phyloP scores from a whole-genome alignment of 2,113 vertebrate species.

The Planiliza haematocheilus region DNA sequence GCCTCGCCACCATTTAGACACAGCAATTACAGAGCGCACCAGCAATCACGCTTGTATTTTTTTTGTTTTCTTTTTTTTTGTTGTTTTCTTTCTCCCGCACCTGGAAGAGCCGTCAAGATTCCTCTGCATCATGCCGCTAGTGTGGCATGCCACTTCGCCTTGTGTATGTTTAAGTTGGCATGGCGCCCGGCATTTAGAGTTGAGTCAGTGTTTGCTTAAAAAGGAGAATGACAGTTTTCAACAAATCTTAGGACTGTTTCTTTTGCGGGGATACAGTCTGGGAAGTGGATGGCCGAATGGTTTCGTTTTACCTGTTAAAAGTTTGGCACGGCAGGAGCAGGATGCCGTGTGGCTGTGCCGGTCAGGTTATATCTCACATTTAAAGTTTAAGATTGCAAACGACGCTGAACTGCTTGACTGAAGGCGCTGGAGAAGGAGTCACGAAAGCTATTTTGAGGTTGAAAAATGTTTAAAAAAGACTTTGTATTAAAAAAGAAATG shows the following conservation, averaged over 20 bases:
- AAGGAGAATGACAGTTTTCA: constrained; percentile 67
- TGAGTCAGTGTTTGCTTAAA: constrained; percentile 60
- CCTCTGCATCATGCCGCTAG: constrained; percentile 43
- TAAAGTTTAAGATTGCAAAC: background rate
- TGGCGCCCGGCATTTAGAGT: constrained; percentile 34
- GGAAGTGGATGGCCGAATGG: constrained; percentile 22
- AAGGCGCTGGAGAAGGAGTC: background rate
- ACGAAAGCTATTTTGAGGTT: background rate
- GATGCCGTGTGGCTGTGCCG: background rate
- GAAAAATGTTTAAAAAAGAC: background rate
- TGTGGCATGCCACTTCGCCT: constrained; percentile 37
- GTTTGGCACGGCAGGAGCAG: constrained; percentile 14
- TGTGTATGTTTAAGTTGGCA: constrained; percentile 66
- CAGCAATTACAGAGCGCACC: constrained; percentile 69
- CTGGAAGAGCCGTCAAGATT: constrained; percentile 59
- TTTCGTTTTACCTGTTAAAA: constrained; percentile 19
- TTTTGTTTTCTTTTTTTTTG: constrained; percentile 61
- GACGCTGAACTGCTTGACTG: background rate
- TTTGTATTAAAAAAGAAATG: too few relatives aligned
- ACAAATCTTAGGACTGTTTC: constrained; percentile 27
- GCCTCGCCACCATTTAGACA: constrained; percentile 55
- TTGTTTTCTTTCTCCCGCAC: constrained; percentile 55
- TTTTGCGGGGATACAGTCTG: constrained; percentile 14
- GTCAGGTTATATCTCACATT: background rate
- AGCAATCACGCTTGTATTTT: constrained; percentile 62